Conservation (phyloP, 2,888 invertebrate species). For the Dynastes tityus region DNA sequence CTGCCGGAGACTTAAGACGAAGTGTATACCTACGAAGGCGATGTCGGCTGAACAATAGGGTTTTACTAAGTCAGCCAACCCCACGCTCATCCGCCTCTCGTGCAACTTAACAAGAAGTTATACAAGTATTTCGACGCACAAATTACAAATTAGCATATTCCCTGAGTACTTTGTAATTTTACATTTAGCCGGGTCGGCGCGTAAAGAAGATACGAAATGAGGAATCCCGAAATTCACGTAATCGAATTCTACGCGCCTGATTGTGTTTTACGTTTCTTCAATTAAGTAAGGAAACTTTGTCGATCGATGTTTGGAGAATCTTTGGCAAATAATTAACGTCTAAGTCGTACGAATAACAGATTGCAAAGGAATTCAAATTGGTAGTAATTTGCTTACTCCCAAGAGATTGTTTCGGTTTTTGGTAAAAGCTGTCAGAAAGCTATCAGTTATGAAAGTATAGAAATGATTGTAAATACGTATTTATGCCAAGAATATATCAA, state of each 20-base stretch:
- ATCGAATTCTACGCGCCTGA: slow-evolving; percentile 46
- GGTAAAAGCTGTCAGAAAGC: too few relatives aligned
- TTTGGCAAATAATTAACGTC: slow-evolving; percentile 38
- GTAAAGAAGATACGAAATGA: slow-evolving; percentile 40
- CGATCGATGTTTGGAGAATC: slow-evolving; percentile 35
- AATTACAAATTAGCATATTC: slow-evolving; percentile 55
- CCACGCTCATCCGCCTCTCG: slow-evolving; percentile 24
- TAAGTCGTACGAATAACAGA: slow-evolving; percentile 1
- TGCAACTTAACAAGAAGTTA: slow-evolving; percentile 53
- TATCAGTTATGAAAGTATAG: too few relatives aligned
- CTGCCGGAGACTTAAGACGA: slow-evolving; percentile 11
- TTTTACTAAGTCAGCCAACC: slow-evolving; percentile 24
- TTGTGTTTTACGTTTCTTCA: slow-evolving; percentile 42
- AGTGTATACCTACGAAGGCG: not conserved
- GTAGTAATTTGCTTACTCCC: slow-evolving; percentile 6
- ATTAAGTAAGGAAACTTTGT: slow-evolving; percentile 40
- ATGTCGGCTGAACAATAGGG: slow-evolving; percentile 34
- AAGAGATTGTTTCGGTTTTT: not conserved
- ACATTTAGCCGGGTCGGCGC: slow-evolving; percentile 44
- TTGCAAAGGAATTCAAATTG: slow-evolving; percentile 1
- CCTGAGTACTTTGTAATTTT: slow-evolving; percentile 48
- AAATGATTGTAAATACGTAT: too few relatives aligned
- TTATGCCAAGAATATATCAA: too few relatives aligned
- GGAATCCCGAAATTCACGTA: slow-evolving; percentile 44
- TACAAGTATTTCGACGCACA: slow-evolving; percentile 54